Evolutionary conservation across 2,113 vertebrate species (phyloP).

Genomic region (Phylloscopus whistleri): DNA sequence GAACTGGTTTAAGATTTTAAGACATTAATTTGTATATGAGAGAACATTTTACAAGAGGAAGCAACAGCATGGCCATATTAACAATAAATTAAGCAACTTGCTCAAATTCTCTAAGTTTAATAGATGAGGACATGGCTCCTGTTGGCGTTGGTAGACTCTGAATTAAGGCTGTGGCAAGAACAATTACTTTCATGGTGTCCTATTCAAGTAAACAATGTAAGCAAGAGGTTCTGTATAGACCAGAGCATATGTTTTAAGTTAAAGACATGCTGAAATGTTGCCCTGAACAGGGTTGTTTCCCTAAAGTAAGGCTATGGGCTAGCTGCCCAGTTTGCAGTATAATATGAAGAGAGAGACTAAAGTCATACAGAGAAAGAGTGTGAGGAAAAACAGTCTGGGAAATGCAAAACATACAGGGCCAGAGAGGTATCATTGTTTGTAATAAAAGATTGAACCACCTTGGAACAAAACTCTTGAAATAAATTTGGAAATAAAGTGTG

Average conservation of each 20-base stretch:
- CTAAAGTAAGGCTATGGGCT: neutral
- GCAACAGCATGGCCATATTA: neutral
- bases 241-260: neutral
- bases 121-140: neutral
- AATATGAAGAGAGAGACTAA: neutral
- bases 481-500: slow-evolving; percentile 64
- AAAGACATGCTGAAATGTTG: neutral
- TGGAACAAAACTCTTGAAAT: slow-evolving; percentile 45
- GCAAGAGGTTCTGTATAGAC: neutral
- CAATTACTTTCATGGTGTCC: neutral
- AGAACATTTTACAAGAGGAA: neutral
- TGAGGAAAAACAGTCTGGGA: neutral
- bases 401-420: neutral
- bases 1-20: neutral
- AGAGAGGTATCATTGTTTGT: neutral
- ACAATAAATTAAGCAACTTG: neutral
- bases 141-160: neutral
- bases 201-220: neutral
- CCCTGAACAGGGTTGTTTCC: slow-evolving; percentile 1
- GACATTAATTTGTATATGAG: neutral
- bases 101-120: neutral
- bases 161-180: neutral
- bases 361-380: neutral
- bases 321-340: neutral
- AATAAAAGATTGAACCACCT: slow-evolving; percentile 38